Percentiles rank a stretch among this genome's conserved stretches.
phyloP scores from a whole-genome alignment of 2,888 invertebrate species.

The Tipula unca region DNA sequence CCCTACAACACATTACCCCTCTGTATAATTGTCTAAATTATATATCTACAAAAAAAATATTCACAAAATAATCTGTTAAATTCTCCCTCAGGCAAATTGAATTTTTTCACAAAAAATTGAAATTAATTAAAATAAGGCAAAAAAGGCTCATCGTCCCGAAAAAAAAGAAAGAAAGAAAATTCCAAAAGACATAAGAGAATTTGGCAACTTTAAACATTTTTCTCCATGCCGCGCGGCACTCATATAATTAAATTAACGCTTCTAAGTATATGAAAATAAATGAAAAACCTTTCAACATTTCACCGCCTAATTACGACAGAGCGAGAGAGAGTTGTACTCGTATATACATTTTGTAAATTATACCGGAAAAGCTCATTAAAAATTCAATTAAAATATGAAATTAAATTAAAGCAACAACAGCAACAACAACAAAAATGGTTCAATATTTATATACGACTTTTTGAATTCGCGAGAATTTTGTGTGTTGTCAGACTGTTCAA shows the following conservation, averaged over 20 bases:
- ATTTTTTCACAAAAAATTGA: background rate
- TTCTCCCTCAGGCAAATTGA: background rate
- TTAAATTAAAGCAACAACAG: background rate
- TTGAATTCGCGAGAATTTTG: background rate
- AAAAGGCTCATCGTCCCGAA: background rate
- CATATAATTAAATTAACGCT: background rate
- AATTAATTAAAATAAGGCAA: background rate
- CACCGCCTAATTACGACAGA: background rate
- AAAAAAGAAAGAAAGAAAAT: background rate
- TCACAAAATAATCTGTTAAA: background rate
- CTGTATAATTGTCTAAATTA: background rate
- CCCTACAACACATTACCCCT: background rate
- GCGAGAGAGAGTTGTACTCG: background rate
- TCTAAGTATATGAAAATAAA: background rate
- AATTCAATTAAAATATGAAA: background rate
- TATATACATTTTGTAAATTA: background rate
- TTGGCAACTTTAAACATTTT: background rate
- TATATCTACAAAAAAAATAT: background rate
- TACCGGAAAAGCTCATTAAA: background rate
- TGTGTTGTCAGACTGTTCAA: slow-evolving; percentile 4
- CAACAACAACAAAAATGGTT: background rate
- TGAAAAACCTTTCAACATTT: background rate
- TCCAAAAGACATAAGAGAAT: background rate
- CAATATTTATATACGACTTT: background rate
- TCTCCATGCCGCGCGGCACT: background rate